These are phyloP conservation scores for Trypoxylus dichotomus DNA, from an alignment of 1,140 invertebrate species.

Conservation along the genomic window DNA sequence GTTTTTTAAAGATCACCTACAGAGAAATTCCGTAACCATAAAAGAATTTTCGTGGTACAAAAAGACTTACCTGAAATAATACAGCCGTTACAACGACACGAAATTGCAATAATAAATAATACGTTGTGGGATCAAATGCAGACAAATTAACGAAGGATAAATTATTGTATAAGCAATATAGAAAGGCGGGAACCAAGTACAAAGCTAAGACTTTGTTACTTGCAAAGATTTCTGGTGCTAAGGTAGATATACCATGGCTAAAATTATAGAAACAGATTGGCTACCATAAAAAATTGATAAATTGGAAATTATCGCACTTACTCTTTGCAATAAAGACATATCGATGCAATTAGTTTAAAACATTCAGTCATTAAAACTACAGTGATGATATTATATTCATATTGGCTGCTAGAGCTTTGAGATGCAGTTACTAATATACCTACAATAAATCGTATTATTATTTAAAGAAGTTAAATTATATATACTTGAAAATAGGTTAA, in stretches of 20 bases:
- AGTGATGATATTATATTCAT: slow-evolving; percentile 85
- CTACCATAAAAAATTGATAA: background rate
- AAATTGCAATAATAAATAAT: slow-evolving; percentile 90
- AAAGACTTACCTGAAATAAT: slow-evolving; percentile 79
- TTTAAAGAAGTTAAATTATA: background rate
- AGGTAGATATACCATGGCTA: slow-evolving; percentile 56
- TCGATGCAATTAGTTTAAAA: slow-evolving; percentile 78
- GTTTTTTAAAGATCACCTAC: slow-evolving; percentile 84
- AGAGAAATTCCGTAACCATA: slow-evolving; percentile 37
- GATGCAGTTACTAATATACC: slow-evolving; percentile 90
- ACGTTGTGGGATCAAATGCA: slow-evolving; percentile 91
- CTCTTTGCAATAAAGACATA: slow-evolving; percentile 71
- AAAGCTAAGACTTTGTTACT: slow-evolving; percentile 71
- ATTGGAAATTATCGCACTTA: slow-evolving; percentile 54
- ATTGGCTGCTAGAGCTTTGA: slow-evolving; percentile 76
- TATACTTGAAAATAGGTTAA: background rate
- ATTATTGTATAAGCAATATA: slow-evolving; percentile 96
- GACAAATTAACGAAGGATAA: slow-evolving; percentile 89
- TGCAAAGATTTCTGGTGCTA: slow-evolving; percentile 60
- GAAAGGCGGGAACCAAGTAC: slow-evolving; percentile 87
- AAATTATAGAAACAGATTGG: slow-evolving; percentile 43
- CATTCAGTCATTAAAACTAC: slow-evolving; percentile 89
- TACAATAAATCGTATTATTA: slow-evolving; percentile 55
- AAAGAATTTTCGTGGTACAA: background rate
- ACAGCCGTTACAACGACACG: slow-evolving; percentile 90